Evolutionary conservation across 2,888 invertebrate species (phyloP).

Genomic region (Cheilosia vulpina): DNA sequence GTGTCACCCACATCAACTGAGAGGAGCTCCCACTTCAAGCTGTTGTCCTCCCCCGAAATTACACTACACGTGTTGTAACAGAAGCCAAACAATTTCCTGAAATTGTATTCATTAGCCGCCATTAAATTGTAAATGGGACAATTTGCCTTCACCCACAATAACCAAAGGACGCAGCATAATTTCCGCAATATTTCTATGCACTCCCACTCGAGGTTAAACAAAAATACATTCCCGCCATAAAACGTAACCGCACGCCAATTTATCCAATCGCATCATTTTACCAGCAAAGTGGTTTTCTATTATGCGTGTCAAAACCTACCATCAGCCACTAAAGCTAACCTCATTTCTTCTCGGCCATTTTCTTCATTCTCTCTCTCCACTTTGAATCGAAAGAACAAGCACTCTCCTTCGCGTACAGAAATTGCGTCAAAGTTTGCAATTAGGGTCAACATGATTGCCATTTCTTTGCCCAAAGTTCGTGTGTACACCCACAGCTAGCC

Average conservation of each 20-base stretch:
- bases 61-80: no score
- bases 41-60: no score
- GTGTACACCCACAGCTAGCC: not conserved
- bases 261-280: slow-evolving; percentile 3
- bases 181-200: no score
- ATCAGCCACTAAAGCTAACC: not conserved
- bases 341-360: slow-evolving; percentile 4
- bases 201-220: not conserved
- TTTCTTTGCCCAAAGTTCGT: slow-evolving; percentile 25
- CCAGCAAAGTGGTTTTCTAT: slow-evolving; percentile 9
- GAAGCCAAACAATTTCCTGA: no score
- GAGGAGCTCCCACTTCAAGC: no score
- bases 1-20: no score
- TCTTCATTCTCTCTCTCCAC: slow-evolving; percentile 21
- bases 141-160: no score
- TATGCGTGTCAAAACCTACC: slow-evolving; percentile 8
- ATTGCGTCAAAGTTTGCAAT: slow-evolving; percentile 34
- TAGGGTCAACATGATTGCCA: slow-evolving; percentile 43
- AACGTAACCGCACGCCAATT: slow-evolving; percentile 1
- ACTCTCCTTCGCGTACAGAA: not conserved
- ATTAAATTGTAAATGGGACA: no score
- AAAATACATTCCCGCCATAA: not conserved
- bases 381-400: slow-evolving; percentile 16
- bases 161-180: no score
- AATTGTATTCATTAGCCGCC: no score